phyloP scores from a whole-genome alignment of 1,140 invertebrate species.

The Drosophila orena region DNA sequence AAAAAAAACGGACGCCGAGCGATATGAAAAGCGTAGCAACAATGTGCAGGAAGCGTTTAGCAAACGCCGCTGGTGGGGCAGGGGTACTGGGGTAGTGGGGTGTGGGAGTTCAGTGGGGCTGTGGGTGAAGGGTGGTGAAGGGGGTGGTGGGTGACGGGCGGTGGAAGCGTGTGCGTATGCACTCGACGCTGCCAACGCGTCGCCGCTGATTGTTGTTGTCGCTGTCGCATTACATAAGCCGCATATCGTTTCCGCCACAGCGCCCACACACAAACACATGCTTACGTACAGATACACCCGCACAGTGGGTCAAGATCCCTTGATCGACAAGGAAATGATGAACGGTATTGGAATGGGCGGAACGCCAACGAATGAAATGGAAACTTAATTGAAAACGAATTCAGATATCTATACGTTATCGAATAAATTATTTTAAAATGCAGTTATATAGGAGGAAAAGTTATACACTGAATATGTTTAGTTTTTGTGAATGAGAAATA shows the following conservation, averaged over 20 bases:
- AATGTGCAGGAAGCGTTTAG: constrained; percentile 67
- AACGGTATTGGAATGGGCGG: neutral
- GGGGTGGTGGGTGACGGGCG: neutral
- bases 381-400: neutral
- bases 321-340: constrained; percentile 13
- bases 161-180: constrained; percentile 54
- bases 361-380: neutral
- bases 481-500: too few species aligned
- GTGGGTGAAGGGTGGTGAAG: too few species aligned
- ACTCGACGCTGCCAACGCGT: constrained; percentile 38
- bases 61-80: neutral
- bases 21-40: constrained; percentile 60
- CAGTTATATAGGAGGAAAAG: too few species aligned
- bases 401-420: too few species aligned
- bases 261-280: constrained; percentile 46
- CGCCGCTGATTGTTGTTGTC: constrained; percentile 42
- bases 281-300: constrained; percentile 25
- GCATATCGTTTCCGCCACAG: constrained; percentile 71
- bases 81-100: neutral
- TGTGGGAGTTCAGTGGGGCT: too few species aligned
- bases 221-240: constrained; percentile 65
- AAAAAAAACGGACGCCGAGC: constrained; percentile 36
- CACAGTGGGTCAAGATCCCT: constrained; percentile 47
- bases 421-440: too few species aligned
- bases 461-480: too few species aligned